Evolutionary conservation across 2,113 vertebrate species (phyloP), one percentile per base, ranked within the genome.

Genomic region (Turdus rufiventris): DNA sequence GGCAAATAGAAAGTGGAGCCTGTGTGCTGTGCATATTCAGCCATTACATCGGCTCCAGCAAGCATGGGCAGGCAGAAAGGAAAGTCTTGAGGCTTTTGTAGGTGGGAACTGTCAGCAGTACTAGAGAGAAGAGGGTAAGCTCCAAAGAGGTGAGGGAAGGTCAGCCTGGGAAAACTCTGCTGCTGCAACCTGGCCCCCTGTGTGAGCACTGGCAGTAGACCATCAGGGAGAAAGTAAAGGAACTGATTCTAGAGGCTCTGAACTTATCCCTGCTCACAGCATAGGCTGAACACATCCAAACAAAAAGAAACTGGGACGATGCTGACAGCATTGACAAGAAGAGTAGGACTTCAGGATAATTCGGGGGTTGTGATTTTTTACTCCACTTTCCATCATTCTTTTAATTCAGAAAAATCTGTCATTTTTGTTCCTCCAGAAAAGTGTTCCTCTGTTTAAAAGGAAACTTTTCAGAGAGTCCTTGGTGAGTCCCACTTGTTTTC

Each of bases 261-360:
- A 88, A 38, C 1, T 0, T 33, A 51, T 15, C 36, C 38, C 40
- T 72, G 62, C n/a, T 58, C 67, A 58, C 14, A 54, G 42, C 65
- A 95, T 38, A 67, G 65, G n/a, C 51, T 87, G 68, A 91, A 43
- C 8, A 21, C 4, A 1, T 31, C 20, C 48, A 15, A 20, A 61
- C 36, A 31, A 68, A 36, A 76, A 53, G 36, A 56, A 85, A 11
- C 12, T 10, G 47, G 18, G 20, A 61, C 0, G 3, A 63, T 2
- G 4, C 2, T 1, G 14, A 23, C 1, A 0, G 12, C 42, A 62
- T 23, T 3, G 2, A 42, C 19, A 26, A 66, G 31, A 36, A 45
- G 25, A 53, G 15, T 12, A 33, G 11, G n/a, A 47, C 31, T 62
- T 58, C 14, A 50, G 26, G 36, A 26, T n/a, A 21, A 74, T 34